Evolutionary conservation across 2,888 invertebrate genomes (phyloP).

Genomic region (Apamea anceps): DNA sequence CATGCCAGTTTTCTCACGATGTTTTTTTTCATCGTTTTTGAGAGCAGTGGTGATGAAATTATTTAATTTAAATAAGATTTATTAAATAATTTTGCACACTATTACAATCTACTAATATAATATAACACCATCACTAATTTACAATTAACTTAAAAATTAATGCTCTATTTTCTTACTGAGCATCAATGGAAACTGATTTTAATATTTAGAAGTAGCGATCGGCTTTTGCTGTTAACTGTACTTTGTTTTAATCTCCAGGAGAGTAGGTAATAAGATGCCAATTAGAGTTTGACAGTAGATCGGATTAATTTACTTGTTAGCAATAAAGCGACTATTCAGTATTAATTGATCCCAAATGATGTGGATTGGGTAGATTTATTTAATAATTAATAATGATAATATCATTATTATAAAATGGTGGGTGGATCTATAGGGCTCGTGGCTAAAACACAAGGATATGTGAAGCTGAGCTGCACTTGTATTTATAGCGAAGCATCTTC

Average conservation of each 20-base stretch:
- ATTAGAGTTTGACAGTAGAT: slow-evolving; percentile 66
- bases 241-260: slow-evolving; percentile 44
- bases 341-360: slow-evolving; percentile 49
- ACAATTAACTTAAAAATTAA: background rate
- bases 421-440: too few relatives aligned
- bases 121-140: background rate
- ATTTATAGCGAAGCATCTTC: background rate
- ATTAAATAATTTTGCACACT: background rate
- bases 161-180: background rate
- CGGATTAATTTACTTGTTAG: slow-evolving; percentile 69
- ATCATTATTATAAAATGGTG: background rate
- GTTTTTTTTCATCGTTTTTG: too few relatives aligned
- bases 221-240: slow-evolving; percentile 21
- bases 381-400: background rate
- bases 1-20: background rate
- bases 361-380: slow-evolving; percentile 3
- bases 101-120: background rate
- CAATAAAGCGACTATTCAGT: slow-evolving; percentile 50
- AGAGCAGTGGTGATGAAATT: too few relatives aligned
- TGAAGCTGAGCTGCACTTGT: background rate
- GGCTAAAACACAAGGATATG: background rate
- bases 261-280: slow-evolving; percentile 70
- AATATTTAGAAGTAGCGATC: slow-evolving; percentile 3
- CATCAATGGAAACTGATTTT: slow-evolving; percentile 6
- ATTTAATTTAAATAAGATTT: background rate